Evolutionary conservation across 2,888 invertebrate species (phyloP).

Genomic region (Sphaeridia pumilis): DNA sequence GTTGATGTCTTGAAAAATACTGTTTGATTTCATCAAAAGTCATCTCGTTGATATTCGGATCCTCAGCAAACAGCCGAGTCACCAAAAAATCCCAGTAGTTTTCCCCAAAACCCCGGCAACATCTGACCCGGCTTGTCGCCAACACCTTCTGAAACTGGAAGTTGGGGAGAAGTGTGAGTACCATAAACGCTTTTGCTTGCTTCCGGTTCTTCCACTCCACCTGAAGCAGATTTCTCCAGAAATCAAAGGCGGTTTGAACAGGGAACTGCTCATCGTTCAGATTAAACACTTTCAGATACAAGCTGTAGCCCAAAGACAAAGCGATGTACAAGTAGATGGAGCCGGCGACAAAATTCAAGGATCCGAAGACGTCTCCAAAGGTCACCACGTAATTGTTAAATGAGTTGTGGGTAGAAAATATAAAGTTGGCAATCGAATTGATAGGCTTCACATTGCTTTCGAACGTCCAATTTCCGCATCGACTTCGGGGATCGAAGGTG

Average conservation of each 20-base stretch:
- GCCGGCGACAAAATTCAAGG: conserved; percentile 4
- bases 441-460: conserved; percentile 8
- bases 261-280: conserved; percentile 14
- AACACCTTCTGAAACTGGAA: conserved; percentile 12
- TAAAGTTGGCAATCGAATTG: conserved; percentile 7
- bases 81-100: conserved; percentile 13
- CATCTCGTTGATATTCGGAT: neutral
- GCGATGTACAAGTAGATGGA: conserved; percentile 12
- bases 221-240: conserved; percentile 6
- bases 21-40: conserved; percentile 8
- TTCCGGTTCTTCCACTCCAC: conserved; percentile 5
- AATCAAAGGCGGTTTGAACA: conserved; percentile 13
- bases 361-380: conserved; percentile 7
- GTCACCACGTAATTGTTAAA: conserved; percentile 7
- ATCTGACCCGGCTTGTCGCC: neutral
- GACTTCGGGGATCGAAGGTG: neutral
- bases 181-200: conserved; percentile 11
- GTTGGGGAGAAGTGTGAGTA: conserved; percentile 7
- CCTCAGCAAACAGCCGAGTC: conserved; percentile 1
- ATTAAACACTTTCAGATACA: conserved; percentile 8
- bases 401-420: conserved; percentile 8
- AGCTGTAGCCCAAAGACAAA: conserved; percentile 6
- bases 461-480: conserved; percentile 6
- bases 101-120: neutral
- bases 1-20: conserved; percentile 7